These are phyloP conservation scores for Chelonus formosanus DNA, from an alignment of 2,888 invertebrate species.

Conservation along the genomic window DNA sequence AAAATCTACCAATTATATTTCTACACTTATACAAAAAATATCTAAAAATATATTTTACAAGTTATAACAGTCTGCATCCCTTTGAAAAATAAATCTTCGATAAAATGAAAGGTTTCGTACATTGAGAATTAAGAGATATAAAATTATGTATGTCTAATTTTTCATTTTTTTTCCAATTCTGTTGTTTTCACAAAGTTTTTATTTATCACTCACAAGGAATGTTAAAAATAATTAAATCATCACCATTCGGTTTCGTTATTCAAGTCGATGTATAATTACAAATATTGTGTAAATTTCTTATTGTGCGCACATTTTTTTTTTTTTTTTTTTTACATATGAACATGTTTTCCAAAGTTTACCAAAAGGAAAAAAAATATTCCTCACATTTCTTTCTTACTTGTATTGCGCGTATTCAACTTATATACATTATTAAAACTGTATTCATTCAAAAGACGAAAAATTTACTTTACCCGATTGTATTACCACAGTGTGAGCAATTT, in stretches of 20 bases:
- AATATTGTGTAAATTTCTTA: constrained; percentile 28
- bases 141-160: constrained; percentile 3
- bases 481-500: constrained; percentile 38
- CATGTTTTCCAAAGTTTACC: too few species aligned
- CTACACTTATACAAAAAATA: constrained; percentile 53
- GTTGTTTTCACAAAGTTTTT: neutral
- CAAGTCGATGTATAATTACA: constrained; percentile 21
- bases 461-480: too few species aligned
- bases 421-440: too few species aligned
- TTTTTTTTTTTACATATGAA: too few species aligned
- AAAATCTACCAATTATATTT: constrained; percentile 43
- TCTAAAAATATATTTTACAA: constrained; percentile 60
- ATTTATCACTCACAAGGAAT: constrained; percentile 17
- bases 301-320: constrained; percentile 31
- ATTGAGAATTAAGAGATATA: constrained; percentile 6
- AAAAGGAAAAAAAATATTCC: too few species aligned
- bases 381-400: too few species aligned
- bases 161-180: neutral
- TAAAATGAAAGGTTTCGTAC: constrained; percentile 13
- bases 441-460: too few species aligned
- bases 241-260: constrained; percentile 2
- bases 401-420: too few species aligned
- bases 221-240: constrained; percentile 11
- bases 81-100: constrained; percentile 49
- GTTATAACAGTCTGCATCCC: constrained; percentile 50